A percentile compares a stretch with the other conserved stretches of the same genome.
Conservation (phyloP, 2,888 invertebrate species). For the Melanostoma mellinum region DNA sequence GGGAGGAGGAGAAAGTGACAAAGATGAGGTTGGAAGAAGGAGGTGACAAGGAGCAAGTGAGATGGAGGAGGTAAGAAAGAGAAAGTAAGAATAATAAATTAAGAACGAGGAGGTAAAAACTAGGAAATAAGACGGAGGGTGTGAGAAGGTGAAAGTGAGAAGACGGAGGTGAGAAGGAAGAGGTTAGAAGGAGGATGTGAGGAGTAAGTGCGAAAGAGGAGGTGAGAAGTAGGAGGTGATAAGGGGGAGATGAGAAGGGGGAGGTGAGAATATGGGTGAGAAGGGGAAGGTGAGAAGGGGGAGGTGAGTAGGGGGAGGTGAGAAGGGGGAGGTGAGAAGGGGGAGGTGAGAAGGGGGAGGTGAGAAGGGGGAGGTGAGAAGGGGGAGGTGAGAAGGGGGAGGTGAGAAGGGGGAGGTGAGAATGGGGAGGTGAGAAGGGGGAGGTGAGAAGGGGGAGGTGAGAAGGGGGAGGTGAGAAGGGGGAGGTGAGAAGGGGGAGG, state of each 20-base stretch:
- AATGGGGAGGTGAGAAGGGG: background rate
- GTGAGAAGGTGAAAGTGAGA: background rate
- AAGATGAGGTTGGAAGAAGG: background rate
- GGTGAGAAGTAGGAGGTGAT: too few relatives aligned
- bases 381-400: background rate
- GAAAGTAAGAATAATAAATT: background rate
- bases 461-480: conserved; percentile 3
- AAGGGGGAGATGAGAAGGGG: background rate
- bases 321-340: background rate
- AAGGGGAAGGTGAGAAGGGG: background rate
- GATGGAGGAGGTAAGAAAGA: background rate
- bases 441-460: background rate
- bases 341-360: background rate
- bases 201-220: too few relatives aligned
- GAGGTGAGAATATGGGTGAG: too few relatives aligned
- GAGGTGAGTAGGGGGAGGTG: too few relatives aligned
- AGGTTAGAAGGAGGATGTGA: background rate
- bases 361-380: too few relatives aligned
- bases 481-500: background rate
- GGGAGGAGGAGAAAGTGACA: background rate
- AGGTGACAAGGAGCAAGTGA: background rate
- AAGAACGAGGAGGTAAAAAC: background rate
- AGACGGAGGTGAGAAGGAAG: background rate
- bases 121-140: background rate
- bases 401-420: conserved; percentile 4